Evolutionary conservation across 2,888 invertebrate genomes (phyloP), one percentile per base, ranked within the genome.

Genomic region (Ectemnius continuus): DNA sequence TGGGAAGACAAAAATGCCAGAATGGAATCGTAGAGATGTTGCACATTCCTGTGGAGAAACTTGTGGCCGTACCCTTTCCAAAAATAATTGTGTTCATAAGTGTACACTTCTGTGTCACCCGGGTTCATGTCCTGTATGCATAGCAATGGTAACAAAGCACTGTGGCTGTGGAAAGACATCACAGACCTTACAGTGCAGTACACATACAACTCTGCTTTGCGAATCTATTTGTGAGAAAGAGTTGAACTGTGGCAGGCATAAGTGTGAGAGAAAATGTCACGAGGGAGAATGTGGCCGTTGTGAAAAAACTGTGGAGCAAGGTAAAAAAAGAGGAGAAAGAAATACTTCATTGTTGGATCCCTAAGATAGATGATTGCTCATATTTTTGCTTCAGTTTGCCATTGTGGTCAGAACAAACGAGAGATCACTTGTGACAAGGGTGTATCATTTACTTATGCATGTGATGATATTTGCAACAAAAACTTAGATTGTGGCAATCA

Each of bases 31-130:
- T 1, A 94, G 94, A 58, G 95, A 95, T 71, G 94, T 94, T 11
- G 97, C 99, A 0, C 99, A 99, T 91, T 96, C 96, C 28, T 99
- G 99, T 90, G 98, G 98, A 0, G 95, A 96, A 80, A 92, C 95
- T 0, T 99, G 99, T 88, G 93, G 94, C n/a, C 93, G 94, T 13
- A 91, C 92, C n/a, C 91, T 93, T 20, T 70, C 86, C 11, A 85
- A 87, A 61, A 88, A 81, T 46, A 78, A 71, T 57, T 88, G 88
- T 57, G 81, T 81, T 13, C 85, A 88, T 58, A 88, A 88, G 52
- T 98, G 98, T 91, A 95, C 94, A 13, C 91, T 97, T 82, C 92
- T 95, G 0, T 88, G 88, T 28, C 98, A 99, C 90, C 98, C 98
- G 0, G 99, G 99, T 0, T 97, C 98, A 0, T 99, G 99, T 91